Evolutionary conservation across 2,797 vertebrate species (phyloP), one percentile per base, ranked within the genome.

Genomic region (Argya squamiceps): DNA sequence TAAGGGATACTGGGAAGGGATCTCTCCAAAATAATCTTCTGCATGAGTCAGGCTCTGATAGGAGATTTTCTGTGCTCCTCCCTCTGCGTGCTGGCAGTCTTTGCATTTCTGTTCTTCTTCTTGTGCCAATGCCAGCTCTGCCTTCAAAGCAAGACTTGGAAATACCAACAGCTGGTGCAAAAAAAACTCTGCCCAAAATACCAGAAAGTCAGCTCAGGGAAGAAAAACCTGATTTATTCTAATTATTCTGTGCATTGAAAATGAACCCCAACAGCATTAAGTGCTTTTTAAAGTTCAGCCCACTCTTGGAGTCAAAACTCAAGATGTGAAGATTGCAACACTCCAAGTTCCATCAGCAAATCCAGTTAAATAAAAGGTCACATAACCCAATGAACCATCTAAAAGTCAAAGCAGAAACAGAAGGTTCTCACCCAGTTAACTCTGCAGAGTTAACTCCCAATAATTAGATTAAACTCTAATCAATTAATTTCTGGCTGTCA

Each of bases 31-130:
- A 56, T 16, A 86, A 83, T 88, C 71, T 58, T 58, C 64, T 64
- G 62, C 46, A 63, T 95, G 93, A 96, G 79, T 92, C 89, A 95
- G 82, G 68, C 71, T 75, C 43, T 75, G 68, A 78, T 41, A 92
- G 4, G 89, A 82, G 82, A 75, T 80, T 92, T 85, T 83, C 69
- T 92, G 37, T 1, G 59, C 59, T 91, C 85, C 92, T 96, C 95
- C 92, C 84, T 88, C 73, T 63, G 69, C 65, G 14, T 10, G 12
- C 69, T 92, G 86, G 59, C 84, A 77, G 63, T 76, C 80, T 91
- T 71, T 14, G 55, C 69, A 95, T 74, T 93, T 88, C 91, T 92
- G n/a, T 41, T 84, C 87, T 55, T 50, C 10, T 5, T 50, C 8
- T 5, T 68, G 69, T 86, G 88, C 76, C 87, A 94, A 55, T 37